Evolutionary conservation across 2,113 vertebrate species (phyloP).

Genomic region (Hemiscyllium ocellatum): DNA sequence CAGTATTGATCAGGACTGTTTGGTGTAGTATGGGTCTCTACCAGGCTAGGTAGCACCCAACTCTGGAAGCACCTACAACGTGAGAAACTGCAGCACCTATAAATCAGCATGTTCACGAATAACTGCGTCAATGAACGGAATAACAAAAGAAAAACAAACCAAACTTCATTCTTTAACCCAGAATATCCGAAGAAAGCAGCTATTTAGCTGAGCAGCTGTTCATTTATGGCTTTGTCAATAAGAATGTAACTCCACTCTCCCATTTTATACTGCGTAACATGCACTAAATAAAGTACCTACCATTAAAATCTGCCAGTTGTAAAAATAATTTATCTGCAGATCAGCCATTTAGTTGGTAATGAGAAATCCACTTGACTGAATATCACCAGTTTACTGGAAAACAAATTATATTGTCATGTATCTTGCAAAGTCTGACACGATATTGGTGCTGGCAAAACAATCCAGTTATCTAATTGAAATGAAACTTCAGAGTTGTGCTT

Average conservation of each 20-base stretch:
- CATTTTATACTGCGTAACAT: conserved; percentile 21
- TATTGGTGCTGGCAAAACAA: conserved; percentile 7
- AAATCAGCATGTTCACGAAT: not conserved
- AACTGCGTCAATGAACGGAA: not conserved
- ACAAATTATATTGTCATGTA: conserved; percentile 35
- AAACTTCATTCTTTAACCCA: not conserved
- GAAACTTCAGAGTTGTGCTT: conserved; percentile 12
- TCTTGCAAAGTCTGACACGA: conserved; percentile 12
- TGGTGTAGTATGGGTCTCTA: not conserved
- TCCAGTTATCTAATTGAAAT: conserved; percentile 32
- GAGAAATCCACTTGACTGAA: conserved; percentile 36
- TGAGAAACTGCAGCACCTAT: not conserved
- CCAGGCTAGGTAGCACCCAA: not conserved
- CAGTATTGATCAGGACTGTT: not conserved
- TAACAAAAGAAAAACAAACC: not conserved
- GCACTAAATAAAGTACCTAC: conserved; percentile 18
- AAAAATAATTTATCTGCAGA: conserved; percentile 36
- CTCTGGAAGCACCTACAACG: not conserved
- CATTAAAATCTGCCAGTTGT: conserved; percentile 34
- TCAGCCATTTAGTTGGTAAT: conserved; percentile 33
- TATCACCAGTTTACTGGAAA: conserved; percentile 33
- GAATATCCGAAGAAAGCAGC: not conserved
- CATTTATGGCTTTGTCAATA: conserved; percentile 19
- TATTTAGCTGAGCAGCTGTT: not conserved
- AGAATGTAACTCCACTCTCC: conserved; percentile 9